phyloP scores from a whole-genome alignment of 2,888 invertebrate species.

The Cyrtodaria siliqua region DNA sequence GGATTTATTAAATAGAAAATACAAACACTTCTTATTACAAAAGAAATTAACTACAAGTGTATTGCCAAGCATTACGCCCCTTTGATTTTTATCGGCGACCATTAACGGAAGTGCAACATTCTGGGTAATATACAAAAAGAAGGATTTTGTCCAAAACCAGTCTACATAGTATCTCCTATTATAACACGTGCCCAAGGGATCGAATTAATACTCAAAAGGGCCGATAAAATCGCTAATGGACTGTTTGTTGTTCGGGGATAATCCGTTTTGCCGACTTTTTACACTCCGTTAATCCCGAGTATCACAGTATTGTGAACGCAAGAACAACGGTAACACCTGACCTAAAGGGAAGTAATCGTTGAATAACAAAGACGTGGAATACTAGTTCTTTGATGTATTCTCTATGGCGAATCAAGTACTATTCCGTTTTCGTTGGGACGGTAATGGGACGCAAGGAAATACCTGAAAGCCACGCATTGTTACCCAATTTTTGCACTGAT shows the following conservation, averaged over 20 bases:
- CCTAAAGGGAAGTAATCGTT: conserved; percentile 18
- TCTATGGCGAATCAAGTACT: not conserved
- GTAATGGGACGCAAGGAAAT: too few relatives aligned
- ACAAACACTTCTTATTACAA: too few relatives aligned
- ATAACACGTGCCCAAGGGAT: conserved; percentile 13
- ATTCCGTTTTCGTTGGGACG: too few relatives aligned
- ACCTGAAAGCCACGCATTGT: too few relatives aligned
- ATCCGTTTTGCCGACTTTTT: conserved; percentile 40
- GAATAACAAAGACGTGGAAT: conserved; percentile 11
- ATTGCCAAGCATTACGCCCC: too few relatives aligned
- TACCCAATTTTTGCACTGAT: too few relatives aligned
- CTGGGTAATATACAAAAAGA: too few relatives aligned
- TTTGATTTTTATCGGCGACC: too few relatives aligned
- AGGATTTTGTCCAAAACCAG: too few relatives aligned
- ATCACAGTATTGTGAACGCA: conserved; percentile 15
- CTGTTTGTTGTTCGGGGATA: conserved; percentile 32
- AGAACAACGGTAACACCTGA: conserved; percentile 40
- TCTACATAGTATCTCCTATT: not conserved
- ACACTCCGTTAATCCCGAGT: conserved; percentile 36
- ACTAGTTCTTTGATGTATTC: conserved; percentile 34
- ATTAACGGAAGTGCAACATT: too few relatives aligned
- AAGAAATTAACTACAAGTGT: too few relatives aligned
- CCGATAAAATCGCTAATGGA: conserved; percentile 43
- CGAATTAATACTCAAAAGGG: conserved; percentile 42
- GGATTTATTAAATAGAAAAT: too few relatives aligned